phyloP scores from a whole-genome alignment of 2,888 invertebrate species.

The Ryuthela nishihirai region DNA sequence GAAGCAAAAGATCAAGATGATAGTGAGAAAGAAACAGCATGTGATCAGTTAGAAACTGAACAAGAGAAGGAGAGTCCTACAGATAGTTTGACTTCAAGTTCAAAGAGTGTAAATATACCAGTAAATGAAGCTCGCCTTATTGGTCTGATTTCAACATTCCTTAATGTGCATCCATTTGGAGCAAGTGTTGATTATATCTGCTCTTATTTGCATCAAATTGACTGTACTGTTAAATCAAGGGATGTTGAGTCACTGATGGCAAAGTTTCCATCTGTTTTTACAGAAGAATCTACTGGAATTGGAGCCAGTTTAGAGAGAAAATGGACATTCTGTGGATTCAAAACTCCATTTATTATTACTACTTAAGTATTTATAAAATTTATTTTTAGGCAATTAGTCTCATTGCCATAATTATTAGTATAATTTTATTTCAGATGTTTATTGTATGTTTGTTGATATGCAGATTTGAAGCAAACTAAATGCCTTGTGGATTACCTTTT shows the following conservation, averaged over 20 bases:
- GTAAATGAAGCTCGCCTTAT: constrained; percentile 48
- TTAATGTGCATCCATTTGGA: constrained; percentile 89
- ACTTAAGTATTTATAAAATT: too few species aligned
- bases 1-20: background rate
- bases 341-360: too few species aligned
- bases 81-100: too few species aligned
- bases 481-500: too few species aligned
- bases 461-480: too few species aligned
- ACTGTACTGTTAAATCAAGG: constrained; percentile 65
- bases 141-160: constrained; percentile 75
- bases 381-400: too few species aligned
- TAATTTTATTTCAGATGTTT: too few species aligned
- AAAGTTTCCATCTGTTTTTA: constrained; percentile 74
- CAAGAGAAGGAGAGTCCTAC: background rate
- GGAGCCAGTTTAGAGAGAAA: constrained; percentile 80
- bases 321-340: constrained; percentile 79
- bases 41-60: background rate
- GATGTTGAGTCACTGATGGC: constrained; percentile 72
- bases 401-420: too few species aligned
- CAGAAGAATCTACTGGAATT: constrained; percentile 70
- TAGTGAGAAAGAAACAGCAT: background rate
- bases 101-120: too few species aligned
- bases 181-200: constrained; percentile 85
- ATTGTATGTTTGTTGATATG: too few species aligned
- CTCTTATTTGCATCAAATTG: constrained; percentile 81